Base-by-base conservation (phyloP, 1,140 invertebrate species). In the Agrilus planipennis region DNA sequence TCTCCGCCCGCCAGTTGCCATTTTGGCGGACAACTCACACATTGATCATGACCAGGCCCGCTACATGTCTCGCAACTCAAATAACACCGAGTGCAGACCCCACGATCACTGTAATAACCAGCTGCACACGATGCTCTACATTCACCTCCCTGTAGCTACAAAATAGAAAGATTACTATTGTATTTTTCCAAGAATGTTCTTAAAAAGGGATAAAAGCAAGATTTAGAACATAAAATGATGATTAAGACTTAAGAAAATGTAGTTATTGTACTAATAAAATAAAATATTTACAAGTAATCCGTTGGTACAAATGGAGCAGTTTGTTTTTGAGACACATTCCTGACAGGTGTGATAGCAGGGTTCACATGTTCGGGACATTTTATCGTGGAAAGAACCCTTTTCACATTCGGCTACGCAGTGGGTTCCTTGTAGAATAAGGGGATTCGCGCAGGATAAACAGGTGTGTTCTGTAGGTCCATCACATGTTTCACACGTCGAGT, bases 101-200 rank as follows among this genome's bases (percentile, higher is more conserved):
- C 82, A 12, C 81, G 72, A 56, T 88, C 84, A 45, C 81, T 85
- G 62, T 85, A 89, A 61, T 84, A 88, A 18, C 85, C 85, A 38
- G 51, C 68, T 18, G 79, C 81, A 50, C 84, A 88, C 2, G 79
- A 70, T 2, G 79, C 76, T 16, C 78, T 67, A 53, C 86, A 89
- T 37, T 83, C 77, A 4, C 81, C 81, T 41, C 81, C 83, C 54
- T 89, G 83, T 10, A 88, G 61, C 31, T 61, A 34, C 20, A 54
- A 50, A 36, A 34, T 17, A 34, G n/a, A n/a, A n/a, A n/a, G n/a
- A n/a, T n/a, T n/a, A n/a, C n/a, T n/a, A n/a, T n/a, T n/a, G n/a
- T n/a, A n/a, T n/a, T n/a, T n/a, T n/a, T n/a, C n/a, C n/a, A n/a
- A n/a, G n/a, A n/a, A n/a, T n/a, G n/a, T n/a, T n/a, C n/a, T n/a